Evolutionary conservation across 2,797 vertebrate genomes (phyloP), one percentile per base, ranked within the genome.

Genomic region (Passerculus sandwichensis): DNA sequence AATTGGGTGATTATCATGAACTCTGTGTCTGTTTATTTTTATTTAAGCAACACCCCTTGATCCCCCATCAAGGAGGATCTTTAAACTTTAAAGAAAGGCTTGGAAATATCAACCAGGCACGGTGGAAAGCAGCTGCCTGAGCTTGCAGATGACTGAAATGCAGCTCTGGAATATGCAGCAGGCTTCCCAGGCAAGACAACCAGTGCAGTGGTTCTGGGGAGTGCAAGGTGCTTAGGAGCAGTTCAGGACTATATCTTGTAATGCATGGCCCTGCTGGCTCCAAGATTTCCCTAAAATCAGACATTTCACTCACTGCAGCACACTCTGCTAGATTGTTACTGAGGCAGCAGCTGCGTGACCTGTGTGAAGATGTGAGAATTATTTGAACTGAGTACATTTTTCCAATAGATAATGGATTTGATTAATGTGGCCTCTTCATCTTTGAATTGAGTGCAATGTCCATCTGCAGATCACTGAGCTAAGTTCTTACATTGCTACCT

Each of bases 391-490:
- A 82, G 26, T 54, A 50, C 9, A 10, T 70, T 79, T 92, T 83
- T 75, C 61, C 71, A 73, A 38, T 81, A 80, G 62, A 38, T 91
- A 74, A 91, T 88, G 72, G 34, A 51, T 91, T 74, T 88, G 59
- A 88, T 93, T 91, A 86, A 75, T 54, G 29, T 69, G 53, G 12
- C 45, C 50, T 91, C 83, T 95, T 91, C 62, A 65, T 94, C 59
- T 91, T 88, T 2, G 4, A 74, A 53, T 26, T 60, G 76, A 84
- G n/a, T 17, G 27, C 51, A 65, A 38, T 26, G 70, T 91, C 59
- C 67, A 34, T 73, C 74, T 86, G 51, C 66, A 89, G 77, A 82
- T 77, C 72, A 34, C 42, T 89, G 80, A 54, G 21, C 54, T 66
- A 80, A 53, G 26, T 69, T 86, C 34, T 84, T 54, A 47, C 10